phyloP scores from a whole-genome alignment of 2,113 vertebrate genomes.

The Paradoxurus hermaphroditus region DNA sequence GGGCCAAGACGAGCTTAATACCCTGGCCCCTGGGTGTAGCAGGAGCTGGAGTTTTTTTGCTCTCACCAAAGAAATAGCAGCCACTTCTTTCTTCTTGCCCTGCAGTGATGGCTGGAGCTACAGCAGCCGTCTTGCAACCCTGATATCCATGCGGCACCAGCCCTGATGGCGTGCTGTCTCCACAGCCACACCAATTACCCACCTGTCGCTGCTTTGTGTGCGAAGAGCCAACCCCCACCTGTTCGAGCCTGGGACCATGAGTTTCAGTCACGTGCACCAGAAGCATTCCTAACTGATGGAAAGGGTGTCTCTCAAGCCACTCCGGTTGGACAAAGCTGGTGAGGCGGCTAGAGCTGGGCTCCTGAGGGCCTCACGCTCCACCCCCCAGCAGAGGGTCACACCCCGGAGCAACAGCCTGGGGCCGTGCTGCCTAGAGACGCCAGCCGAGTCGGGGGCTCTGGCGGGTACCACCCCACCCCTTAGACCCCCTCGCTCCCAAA shows the following conservation, averaged over 20 bases:
- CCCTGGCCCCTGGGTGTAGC: not conserved
- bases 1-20: not conserved
- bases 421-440: not conserved
- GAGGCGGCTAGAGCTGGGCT: too few species aligned
- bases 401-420: not conserved
- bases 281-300: accelerated
- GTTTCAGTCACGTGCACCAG: too few species aligned
- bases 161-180: not conserved
- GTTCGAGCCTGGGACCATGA: not conserved
- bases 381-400: not conserved
- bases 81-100: not conserved
- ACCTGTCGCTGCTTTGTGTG: not conserved
- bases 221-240: not conserved
- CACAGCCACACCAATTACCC: not conserved
- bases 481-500: not conserved
- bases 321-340: not conserved
- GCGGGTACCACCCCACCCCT: accelerated
- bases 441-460: not conserved
- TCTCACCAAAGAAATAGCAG: not conserved
- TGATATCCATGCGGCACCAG: not conserved
- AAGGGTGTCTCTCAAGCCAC: not conserved
- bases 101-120: not conserved
- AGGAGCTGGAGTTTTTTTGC: not conserved
- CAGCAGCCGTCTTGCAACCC: not conserved
- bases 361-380: not conserved